Base-by-base conservation (phyloP, 2,888 invertebrate species). In the Drosophila neutralis region DNA sequence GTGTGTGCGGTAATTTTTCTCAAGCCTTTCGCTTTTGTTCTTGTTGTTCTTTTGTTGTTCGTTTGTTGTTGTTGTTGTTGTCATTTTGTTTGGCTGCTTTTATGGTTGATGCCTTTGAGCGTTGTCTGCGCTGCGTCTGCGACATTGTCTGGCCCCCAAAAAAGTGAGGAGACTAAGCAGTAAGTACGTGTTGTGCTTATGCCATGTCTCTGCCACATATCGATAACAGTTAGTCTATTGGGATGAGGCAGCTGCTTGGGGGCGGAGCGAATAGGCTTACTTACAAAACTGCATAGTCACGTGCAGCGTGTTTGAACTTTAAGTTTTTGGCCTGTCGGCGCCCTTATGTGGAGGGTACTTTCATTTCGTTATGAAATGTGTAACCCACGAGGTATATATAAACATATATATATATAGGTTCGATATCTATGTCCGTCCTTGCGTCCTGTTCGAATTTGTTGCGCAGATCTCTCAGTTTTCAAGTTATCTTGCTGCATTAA, bases 261-360 rank as follows among this genome's bases (percentile, higher is more conserved):
- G 42, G 2, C 18, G 45, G 13, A 29, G n/a, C 35, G 53, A 51
- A 45, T 45, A 45, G 54, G 70, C 54, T 64, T 56, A 42, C 73
- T 83, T 73, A 61, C 52, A 60, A 68, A 72, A 63, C 85, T 69
- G 61, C 66, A 82, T 33, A 63, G 88, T 83, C 82, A 83, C 82
- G 82, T 87, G 80, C 76, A 69, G 64, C 64, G 36, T 66, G 68
- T 68, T 69, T 67, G 51, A 74, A 83, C 82, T 83, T 81, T 65
- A 35, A 48, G 49, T 54, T 45, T 24, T 45, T 45, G 15, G 21
- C 13, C 45, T 21, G 21, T 8, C 45, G 8, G 45, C 21, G 8
- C 45, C 45, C 45, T 21, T 15, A 11, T 11, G 21, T 45, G 4
- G 21, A 24, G 21, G 45, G 45, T 15, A 24, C 60, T 29, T 13